These are phyloP conservation scores for Saccostrea echinata DNA, from an alignment of 1,140 invertebrate species.

Conservation along the genomic window DNA sequence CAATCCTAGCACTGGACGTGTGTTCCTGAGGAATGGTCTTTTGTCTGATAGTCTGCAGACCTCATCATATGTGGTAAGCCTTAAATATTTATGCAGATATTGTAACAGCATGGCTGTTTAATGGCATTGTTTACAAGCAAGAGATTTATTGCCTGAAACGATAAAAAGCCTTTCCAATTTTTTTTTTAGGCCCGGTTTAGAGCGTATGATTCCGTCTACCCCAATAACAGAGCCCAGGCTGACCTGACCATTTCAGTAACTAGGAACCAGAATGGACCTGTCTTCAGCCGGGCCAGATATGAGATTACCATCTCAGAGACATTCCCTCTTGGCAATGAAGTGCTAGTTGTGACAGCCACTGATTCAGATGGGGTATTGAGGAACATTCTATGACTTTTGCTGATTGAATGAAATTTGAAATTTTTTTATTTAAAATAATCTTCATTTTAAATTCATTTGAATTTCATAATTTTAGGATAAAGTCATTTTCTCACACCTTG, in stretches of 20 bases:
- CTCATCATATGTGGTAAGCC: constrained; percentile 61
- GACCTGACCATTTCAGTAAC: constrained; percentile 61
- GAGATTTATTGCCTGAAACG: not conserved
- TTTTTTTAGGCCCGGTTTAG: constrained; percentile 84
- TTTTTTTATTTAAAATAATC: not conserved
- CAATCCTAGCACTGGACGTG: constrained; percentile 90
- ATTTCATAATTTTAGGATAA: constrained; percentile 55
- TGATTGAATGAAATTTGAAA: not conserved
- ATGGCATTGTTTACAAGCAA: not conserved
- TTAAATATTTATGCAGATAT: not conserved
- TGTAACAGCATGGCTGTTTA: not conserved
- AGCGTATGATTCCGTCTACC: constrained; percentile 91
- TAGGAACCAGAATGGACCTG: constrained; percentile 91
- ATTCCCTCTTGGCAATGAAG: constrained; percentile 55
- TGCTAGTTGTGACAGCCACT: constrained; percentile 63
- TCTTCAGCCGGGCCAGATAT: constrained; percentile 90
- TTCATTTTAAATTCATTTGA: not conserved
- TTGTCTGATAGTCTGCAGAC: constrained; percentile 86
- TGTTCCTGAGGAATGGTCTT: constrained; percentile 90
- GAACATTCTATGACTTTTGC: not conserved
- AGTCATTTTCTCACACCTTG: constrained; percentile 57
- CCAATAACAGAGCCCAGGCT: constrained; percentile 53
- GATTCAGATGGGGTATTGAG: constrained; percentile 68
- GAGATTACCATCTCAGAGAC: constrained; percentile 83
- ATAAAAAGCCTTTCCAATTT: not conserved